Percentiles rank a stretch among this genome's conserved stretches.
Conservation (phyloP, 2,113 vertebrate species). For the Dromiciops gliroides region DNA sequence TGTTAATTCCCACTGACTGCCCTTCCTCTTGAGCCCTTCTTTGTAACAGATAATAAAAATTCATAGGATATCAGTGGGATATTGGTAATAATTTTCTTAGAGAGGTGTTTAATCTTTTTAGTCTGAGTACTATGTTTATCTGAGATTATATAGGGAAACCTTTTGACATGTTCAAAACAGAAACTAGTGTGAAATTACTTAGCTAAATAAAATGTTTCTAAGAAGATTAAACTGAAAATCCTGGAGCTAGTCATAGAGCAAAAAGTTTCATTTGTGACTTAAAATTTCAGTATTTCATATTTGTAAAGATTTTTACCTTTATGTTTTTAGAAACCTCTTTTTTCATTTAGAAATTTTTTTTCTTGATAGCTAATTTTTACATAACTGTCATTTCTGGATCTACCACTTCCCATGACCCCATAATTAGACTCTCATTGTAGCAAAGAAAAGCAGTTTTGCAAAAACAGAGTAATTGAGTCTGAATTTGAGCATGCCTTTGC, state of each 20-base stretch:
- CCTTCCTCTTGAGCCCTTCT: background rate
- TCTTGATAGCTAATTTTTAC: background rate
- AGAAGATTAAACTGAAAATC: background rate
- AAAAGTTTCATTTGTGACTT: background rate
- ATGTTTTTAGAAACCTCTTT: background rate
- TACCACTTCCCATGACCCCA: background rate
- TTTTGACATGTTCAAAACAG: background rate
- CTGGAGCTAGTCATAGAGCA: background rate
- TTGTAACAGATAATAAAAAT: conserved; percentile 3
- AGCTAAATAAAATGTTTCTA: background rate
- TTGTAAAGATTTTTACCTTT: too few relatives aligned
- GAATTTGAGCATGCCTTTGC: background rate
- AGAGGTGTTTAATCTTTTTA: background rate
- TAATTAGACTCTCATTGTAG: background rate
- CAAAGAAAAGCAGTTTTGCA: background rate
- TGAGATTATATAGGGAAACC: background rate
- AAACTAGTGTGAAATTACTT: background rate
- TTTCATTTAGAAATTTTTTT: background rate
- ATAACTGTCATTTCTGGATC: background rate
- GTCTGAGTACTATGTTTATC: background rate
- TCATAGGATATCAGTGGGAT: background rate
- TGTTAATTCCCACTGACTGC: background rate
- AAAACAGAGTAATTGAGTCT: background rate
- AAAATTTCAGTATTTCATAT: background rate
- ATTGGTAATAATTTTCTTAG: background rate